A percentile compares a stretch with the other conserved stretches of the same genome.
Evolutionary conservation across 2,113 vertebrate genomes (phyloP).

Genomic region (Tragelaphus imberbis): DNA sequence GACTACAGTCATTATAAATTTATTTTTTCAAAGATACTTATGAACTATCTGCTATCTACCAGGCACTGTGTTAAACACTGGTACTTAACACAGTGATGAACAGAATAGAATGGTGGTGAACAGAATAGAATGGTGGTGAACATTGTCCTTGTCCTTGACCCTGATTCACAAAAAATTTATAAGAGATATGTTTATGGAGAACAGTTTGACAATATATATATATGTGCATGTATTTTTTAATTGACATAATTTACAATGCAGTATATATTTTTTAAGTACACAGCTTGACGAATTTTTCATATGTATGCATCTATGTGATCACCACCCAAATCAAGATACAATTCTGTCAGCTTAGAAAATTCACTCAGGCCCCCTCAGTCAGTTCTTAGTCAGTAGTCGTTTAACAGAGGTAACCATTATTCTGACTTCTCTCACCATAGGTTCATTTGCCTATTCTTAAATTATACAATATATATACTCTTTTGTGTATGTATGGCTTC

Average conservation of each 20-base stretch:
- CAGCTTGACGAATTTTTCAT: background rate
- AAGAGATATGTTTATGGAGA: background rate
- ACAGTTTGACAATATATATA: background rate
- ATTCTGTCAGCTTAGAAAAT: background rate
- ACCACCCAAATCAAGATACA: background rate
- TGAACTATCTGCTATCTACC: background rate
- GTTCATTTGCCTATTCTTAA: background rate
- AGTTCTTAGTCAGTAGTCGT: background rate
- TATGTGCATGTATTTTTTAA: background rate
- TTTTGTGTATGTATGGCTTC: background rate
- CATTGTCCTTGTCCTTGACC: background rate
- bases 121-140: background rate
- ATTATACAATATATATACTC: background rate
- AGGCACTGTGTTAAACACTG: background rate
- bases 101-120: background rate
- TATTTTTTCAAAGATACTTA: slow-evolving; percentile 17
- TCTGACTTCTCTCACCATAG: background rate
- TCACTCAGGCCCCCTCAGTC: background rate
- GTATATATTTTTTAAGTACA: background rate
- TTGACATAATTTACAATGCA: background rate
- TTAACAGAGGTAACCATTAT: background rate
- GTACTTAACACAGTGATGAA: background rate
- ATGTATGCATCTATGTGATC: background rate
- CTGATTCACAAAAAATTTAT: background rate
- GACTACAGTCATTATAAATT: background rate